Evolutionary conservation across 2,888 invertebrate genomes (phyloP).

Genomic region (Drosophila eohydei): DNA sequence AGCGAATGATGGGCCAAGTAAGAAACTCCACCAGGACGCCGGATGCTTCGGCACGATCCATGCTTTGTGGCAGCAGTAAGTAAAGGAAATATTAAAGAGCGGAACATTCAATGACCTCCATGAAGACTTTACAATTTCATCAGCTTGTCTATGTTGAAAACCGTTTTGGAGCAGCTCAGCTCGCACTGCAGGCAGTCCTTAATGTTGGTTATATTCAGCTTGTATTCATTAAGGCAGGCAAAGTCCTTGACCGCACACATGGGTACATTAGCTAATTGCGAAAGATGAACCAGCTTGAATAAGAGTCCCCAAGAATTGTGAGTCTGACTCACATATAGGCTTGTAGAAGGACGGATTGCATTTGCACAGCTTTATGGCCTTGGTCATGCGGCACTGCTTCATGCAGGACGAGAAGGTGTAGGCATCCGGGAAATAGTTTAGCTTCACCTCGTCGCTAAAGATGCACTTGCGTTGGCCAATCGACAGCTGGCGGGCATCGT

Average conservation of each 20-base stretch:
- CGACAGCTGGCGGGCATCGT: conserved; percentile 89
- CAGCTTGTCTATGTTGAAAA: conserved; percentile 91
- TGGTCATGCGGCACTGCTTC: conserved; percentile 90
- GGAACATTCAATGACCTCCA: conserved; percentile 60
- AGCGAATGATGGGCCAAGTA: conserved; percentile 89
- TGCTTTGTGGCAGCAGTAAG: conserved; percentile 22
- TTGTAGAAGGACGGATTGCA: conserved; percentile 91
- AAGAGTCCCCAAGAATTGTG: background rate
- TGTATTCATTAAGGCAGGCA: conserved; percentile 87
- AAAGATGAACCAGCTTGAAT: background rate
- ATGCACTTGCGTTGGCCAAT: conserved; percentile 90
- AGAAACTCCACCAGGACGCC: conserved; percentile 87
- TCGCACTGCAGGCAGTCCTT: conserved; percentile 88
- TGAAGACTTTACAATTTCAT: conserved; percentile 86
- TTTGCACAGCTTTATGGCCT: conserved; percentile 87
- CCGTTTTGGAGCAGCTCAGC: conserved; percentile 90
- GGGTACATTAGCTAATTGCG: conserved; percentile 75
- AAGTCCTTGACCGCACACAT: conserved; percentile 88
- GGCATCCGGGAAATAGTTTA: conserved; percentile 86
- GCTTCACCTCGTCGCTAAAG: conserved; percentile 88
- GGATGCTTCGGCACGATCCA: conserved; percentile 60
- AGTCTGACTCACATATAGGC: conserved; percentile 85
- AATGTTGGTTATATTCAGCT: conserved; percentile 87
- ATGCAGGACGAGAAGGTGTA: conserved; percentile 91
- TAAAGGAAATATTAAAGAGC: background rate